Conservation (phyloP, 2,888 invertebrate genomes). For the Drosophila barbarae region DNA sequence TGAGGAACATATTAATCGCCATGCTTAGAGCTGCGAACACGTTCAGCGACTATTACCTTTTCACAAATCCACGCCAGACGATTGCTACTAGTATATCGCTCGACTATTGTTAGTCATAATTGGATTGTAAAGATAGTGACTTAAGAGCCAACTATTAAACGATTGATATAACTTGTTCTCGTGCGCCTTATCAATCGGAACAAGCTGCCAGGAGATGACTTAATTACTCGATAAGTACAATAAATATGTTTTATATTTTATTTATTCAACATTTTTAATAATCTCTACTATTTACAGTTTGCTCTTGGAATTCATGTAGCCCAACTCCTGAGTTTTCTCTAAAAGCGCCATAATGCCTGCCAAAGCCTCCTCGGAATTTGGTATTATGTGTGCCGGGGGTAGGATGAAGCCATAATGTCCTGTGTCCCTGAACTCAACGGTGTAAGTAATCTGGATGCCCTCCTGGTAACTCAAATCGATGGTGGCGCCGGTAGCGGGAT, state of each 20-base stretch:
- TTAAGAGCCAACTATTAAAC: conserved; percentile 4
- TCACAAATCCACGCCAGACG: conserved; percentile 10
- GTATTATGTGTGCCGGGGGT: conserved; percentile 83
- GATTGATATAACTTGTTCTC: conserved; percentile 79
- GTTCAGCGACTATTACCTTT: conserved; percentile 5
- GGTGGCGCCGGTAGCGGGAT: conserved; percentile 77
- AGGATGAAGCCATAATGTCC: conserved; percentile 85
- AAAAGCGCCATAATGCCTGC: conserved; percentile 79
- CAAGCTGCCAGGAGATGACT: not conserved
- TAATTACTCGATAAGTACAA: not conserved
- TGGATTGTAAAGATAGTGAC: conserved; percentile 30
- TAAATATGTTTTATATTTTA: not conserved
- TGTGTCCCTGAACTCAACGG: conserved; percentile 83
- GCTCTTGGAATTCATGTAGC: conserved; percentile 49
- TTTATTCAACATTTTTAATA: not conserved
- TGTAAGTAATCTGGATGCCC: conserved; percentile 79
- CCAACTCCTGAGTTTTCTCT: conserved; percentile 77
- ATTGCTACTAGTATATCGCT: conserved; percentile 5
- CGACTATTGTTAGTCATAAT: conserved; percentile 5
- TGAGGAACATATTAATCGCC: not conserved
- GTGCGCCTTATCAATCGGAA: conserved; percentile 83
- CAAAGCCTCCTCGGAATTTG: conserved; percentile 82
- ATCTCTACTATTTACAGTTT: not conserved
- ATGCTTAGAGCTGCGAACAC: conserved; percentile 14
- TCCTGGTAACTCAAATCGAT: conserved; percentile 81